Conservation (phyloP, 2,797 vertebrate species). For the Syndactyla subalaris region DNA sequence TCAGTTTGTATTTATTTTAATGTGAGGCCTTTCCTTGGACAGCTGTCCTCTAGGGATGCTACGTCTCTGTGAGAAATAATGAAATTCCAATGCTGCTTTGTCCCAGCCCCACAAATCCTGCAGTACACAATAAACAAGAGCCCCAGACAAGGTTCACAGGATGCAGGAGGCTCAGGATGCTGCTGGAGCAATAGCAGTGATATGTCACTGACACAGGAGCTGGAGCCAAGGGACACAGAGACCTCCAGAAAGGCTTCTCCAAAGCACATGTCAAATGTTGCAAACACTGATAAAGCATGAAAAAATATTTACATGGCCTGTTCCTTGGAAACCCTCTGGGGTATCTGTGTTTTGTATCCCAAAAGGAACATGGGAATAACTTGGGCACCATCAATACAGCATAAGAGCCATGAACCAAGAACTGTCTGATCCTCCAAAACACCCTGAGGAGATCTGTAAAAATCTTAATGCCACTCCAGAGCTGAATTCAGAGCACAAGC, state of each 20-base stretch:
- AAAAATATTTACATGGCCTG: not conserved
- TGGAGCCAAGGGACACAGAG: not conserved
- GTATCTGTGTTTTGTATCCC: not conserved
- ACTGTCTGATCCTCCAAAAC: not conserved
- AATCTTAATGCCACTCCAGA: not conserved
- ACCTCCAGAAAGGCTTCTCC: not conserved
- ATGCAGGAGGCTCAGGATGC: not conserved
- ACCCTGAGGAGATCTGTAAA: not conserved
- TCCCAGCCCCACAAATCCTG: not conserved
- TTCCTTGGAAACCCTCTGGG: not conserved
- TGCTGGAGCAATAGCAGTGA: not conserved
- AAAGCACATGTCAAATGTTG: not conserved
- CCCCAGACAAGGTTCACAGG: not conserved
- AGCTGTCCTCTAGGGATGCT: not conserved
- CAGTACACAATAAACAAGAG: not conserved
- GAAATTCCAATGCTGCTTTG: not conserved
- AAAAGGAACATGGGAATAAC: not conserved
- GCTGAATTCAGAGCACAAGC: not conserved
- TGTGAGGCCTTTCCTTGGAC: not conserved
- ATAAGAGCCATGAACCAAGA: rapidly evolving
- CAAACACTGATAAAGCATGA: not conserved
- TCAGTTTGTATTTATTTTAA: not conserved
- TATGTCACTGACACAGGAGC: not conserved
- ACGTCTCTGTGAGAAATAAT: not conserved
- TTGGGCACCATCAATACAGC: not conserved